Conservation (phyloP, 2,113 vertebrate genomes). For the Oreotrochilus melanogaster region DNA sequence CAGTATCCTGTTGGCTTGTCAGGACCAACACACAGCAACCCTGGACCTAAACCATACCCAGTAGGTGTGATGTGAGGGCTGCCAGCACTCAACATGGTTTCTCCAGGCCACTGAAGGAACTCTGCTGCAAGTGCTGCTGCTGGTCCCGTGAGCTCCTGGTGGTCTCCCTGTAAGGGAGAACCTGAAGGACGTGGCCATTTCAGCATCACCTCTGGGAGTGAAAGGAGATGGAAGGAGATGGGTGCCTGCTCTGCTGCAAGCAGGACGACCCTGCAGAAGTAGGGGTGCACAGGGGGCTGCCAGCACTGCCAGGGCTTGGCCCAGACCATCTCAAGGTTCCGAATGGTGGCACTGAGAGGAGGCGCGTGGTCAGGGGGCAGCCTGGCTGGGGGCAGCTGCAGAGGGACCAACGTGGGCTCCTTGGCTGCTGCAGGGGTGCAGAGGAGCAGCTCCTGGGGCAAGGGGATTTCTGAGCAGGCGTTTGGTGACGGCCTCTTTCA, state of each 20-base stretch:
- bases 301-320: not conserved
- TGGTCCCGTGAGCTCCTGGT: not conserved
- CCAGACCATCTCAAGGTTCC: not conserved
- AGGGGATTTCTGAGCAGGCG: not conserved
- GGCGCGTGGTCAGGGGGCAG: fast-evolving
- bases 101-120: not conserved
- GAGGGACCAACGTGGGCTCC: fast-evolving
- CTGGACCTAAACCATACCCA: not conserved
- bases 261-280: not conserved
- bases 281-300: not conserved
- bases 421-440: fast-evolving
- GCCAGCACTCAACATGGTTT: not conserved
- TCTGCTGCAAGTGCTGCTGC: not conserved
- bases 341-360: not conserved
- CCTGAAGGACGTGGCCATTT: not conserved
- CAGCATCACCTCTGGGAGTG: not conserved
- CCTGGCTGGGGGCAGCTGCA: not conserved
- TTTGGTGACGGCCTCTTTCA: not conserved
- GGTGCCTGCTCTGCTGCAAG: not conserved
- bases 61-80: not conserved
- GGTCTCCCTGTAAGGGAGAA: not conserved
- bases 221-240: not conserved
- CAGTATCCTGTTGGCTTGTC: constrained; percentile 47
- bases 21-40: not conserved
- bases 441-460: not conserved